phyloP scores from a whole-genome alignment of 2,113 vertebrate genomes.

The Gnathonemus echidnorhynchus region DNA sequence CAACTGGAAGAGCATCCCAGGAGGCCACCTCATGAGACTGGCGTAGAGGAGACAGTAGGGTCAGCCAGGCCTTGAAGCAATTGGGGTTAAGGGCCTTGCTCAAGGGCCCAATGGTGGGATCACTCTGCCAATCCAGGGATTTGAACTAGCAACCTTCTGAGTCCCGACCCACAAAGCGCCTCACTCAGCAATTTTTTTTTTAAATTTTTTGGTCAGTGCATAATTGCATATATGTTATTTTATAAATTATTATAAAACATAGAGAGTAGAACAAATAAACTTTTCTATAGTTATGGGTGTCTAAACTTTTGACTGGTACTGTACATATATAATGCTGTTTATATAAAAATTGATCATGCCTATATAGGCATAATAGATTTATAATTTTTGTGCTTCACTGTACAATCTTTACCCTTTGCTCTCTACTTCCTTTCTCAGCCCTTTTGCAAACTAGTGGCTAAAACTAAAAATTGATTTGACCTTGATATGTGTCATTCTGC shows the following conservation, averaged over 20 bases:
- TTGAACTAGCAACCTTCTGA: not conserved
- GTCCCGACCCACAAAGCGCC: not conserved
- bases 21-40: not conserved
- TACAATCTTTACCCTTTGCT: not conserved
- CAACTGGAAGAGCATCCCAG: not conserved
- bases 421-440: not conserved
- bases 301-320: not conserved
- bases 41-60: not conserved
- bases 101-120: not conserved
- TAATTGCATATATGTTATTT: not conserved
- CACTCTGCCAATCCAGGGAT: not conserved
- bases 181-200: not conserved
- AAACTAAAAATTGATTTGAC: conserved; percentile 6
- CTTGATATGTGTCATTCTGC: conserved; percentile 13
- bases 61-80: not conserved
- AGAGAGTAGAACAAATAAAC: not conserved
- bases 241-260: not conserved
- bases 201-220: not conserved
- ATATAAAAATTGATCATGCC: not conserved
- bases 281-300: not conserved
- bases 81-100: not conserved
- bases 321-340: not conserved
- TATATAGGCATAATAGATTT: not conserved
- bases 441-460: not conserved
- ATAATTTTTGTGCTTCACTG: not conserved